Evolutionary conservation across 2,113 vertebrate species (phyloP), one percentile per base, ranked within the genome.

Genomic region (Varanus salvator): DNA sequence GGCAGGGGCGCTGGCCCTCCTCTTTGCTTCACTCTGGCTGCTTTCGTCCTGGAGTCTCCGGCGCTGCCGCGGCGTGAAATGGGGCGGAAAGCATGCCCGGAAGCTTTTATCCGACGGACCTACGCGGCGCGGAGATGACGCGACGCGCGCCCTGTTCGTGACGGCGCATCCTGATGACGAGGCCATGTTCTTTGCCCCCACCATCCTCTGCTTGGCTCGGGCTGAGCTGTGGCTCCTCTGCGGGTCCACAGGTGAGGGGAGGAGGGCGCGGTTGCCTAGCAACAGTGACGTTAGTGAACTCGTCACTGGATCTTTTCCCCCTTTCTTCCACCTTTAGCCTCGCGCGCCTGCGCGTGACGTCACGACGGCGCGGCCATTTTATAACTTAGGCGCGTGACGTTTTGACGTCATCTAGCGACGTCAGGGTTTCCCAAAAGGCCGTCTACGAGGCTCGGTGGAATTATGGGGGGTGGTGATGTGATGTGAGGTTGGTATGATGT

Each of bases 121-220:
- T 7, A 15, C 27, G 87, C 8, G 87, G 50, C 71, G 50, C 78
- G 52, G 8, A 1, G 54, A 6, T 52, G 82, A 83, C 60, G 88
- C 80, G 44, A 23, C 74, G 0, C 93, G 95, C 21, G 93, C 92
- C 4, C 93, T 99, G 66, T 15, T 99, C 48, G 96, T 99, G 25
- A 99, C 97, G 72, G 99, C 98, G 91, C 99, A 99, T 93, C 99
- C 99, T 23, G 99, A 99, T 95, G 99, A 99, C 93, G 99, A 99
- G 93, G 98, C 98, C 6, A 98, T 99, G 98, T 99, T 99, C 96
- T 99, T 99, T 95, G 98, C 98, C 50, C 99, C 99, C 78, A 96
- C 98, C 2, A 93, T 99, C 86, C 90, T 99, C 38, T 94, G 96
- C 77, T 95, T 99, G 76, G 87, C 94, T 87, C 91, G 97, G 76